These are phyloP conservation scores for Brachyhypopomus gauderio DNA, from an alignment of 2,113 vertebrate species.

Conservation along the genomic window DNA sequence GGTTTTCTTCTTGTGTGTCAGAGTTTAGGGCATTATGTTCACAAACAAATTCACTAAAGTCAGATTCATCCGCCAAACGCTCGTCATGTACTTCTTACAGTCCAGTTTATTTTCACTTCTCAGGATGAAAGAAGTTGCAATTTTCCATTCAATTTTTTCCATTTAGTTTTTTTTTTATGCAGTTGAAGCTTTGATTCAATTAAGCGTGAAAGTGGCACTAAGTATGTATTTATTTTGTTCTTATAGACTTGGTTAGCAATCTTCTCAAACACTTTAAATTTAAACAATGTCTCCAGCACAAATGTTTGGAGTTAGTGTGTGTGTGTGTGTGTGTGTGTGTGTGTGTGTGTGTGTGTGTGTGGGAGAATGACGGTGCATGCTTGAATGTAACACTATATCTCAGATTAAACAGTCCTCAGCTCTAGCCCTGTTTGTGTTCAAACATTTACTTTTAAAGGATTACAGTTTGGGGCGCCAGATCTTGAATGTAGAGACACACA, in stretches of 20 bases:
- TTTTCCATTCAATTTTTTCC: not conserved
- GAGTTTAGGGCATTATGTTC: conserved; percentile 18
- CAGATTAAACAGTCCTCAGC: conserved; percentile 82
- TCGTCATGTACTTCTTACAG: not conserved
- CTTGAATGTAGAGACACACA: conserved; percentile 78
- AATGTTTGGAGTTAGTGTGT: conserved; percentile 16
- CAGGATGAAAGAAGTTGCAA: conserved; percentile 1
- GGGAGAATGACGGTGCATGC: conserved; percentile 1
- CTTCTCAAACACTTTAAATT: conserved; percentile 33
- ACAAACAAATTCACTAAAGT: conserved; percentile 19
- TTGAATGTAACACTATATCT: conserved; percentile 80
- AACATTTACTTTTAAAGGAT: conserved; percentile 83
- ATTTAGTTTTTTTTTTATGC: not conserved
- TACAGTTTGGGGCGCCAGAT: conserved; percentile 75
- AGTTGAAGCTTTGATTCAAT: conserved; percentile 2
- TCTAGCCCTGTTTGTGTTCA: conserved; percentile 82
- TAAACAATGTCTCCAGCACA: conserved; percentile 31
- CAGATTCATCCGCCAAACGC: conserved; percentile 10
- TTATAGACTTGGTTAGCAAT: conserved; percentile 30
- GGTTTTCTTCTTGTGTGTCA: conserved; percentile 14
- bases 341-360: conserved; percentile 18
- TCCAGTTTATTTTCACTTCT: conserved; percentile 31
- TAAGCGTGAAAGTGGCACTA: conserved; percentile 9
- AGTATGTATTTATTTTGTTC: conserved; percentile 33
- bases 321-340: not conserved